phyloP scores from a whole-genome alignment of 2,113 vertebrate species.

The Romanogobio albipinnatus region DNA sequence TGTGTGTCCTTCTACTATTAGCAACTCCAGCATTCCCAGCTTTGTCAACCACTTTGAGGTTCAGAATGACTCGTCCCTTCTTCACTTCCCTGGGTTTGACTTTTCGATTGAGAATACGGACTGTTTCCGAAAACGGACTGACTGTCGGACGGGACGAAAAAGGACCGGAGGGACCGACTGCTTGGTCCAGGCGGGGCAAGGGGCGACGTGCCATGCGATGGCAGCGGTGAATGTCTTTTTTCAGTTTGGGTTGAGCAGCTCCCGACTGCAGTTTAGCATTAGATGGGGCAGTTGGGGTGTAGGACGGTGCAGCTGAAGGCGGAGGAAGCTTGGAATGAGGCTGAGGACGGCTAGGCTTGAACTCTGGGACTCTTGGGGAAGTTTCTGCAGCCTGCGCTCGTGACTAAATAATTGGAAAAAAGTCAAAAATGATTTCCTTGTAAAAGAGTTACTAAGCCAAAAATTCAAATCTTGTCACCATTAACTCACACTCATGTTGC shows the following conservation, averaged over 20 bases:
- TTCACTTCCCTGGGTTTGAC: conserved; percentile 95
- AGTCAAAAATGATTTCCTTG: background rate
- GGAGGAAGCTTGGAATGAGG: conserved; percentile 54
- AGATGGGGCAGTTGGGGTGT: conserved; percentile 67
- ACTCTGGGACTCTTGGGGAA: conserved; percentile 81
- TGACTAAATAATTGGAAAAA: conserved; percentile 37
- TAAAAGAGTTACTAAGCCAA: background rate
- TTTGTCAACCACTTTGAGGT: conserved; percentile 96
- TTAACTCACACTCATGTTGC: background rate
- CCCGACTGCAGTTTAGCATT: conserved; percentile 92
- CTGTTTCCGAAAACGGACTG: conserved; percentile 94
- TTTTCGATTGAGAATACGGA: conserved; percentile 95
- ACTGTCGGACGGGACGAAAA: conserved; percentile 84
- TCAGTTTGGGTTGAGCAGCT: conserved; percentile 90
- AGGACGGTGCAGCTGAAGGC: conserved; percentile 61
- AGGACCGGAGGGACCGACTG: conserved; percentile 60
- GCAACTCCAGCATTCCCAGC: conserved; percentile 62
- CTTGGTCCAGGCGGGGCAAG: conserved; percentile 84
- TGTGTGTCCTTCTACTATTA: conserved; percentile 55
- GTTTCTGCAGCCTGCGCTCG: conserved; percentile 69
- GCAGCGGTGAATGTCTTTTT: conserved; percentile 97
- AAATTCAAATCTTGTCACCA: background rate
- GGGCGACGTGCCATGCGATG: conserved; percentile 95
- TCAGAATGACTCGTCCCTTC: conserved; percentile 93
- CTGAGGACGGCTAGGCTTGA: conserved; percentile 81